These are phyloP conservation scores for Orthosia cruda DNA, from an alignment of 2,888 invertebrate genomes.

Conservation along the genomic window DNA sequence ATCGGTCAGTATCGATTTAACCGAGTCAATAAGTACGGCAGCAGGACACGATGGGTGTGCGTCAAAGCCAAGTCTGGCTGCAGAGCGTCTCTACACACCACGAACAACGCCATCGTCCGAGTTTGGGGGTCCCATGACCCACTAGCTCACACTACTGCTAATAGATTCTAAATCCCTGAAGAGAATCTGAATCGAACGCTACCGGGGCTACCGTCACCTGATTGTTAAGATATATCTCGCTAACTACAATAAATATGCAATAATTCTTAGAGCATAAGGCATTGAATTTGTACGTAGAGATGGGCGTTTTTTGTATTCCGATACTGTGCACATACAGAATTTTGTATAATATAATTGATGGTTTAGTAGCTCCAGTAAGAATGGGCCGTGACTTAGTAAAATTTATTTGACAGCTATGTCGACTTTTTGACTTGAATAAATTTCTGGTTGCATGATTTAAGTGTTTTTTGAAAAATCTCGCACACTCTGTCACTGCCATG, in stretches of 20 bases:
- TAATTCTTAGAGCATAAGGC: slow-evolving; percentile 54
- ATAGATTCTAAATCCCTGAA: slow-evolving; percentile 80
- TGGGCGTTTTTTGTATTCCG: slow-evolving; percentile 27
- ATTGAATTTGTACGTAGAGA: slow-evolving; percentile 34
- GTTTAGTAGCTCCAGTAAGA: slow-evolving; percentile 5
- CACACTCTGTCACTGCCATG: background rate
- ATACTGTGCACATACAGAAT: slow-evolving; percentile 52
- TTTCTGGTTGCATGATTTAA: slow-evolving; percentile 17
- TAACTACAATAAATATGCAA: slow-evolving; percentile 62
- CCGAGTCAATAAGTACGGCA: slow-evolving; percentile 88
- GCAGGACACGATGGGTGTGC: slow-evolving; percentile 88
- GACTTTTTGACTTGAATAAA: background rate
- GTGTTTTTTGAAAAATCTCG: background rate
- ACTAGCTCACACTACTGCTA: slow-evolving; percentile 87
- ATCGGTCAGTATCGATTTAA: slow-evolving; percentile 90
- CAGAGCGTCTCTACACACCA: slow-evolving; percentile 87
- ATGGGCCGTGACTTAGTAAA: slow-evolving; percentile 20
- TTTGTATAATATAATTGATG: slow-evolving; percentile 19
- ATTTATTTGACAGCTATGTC: slow-evolving; percentile 8
- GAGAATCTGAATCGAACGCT: slow-evolving; percentile 2
- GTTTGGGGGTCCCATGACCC: slow-evolving; percentile 90
- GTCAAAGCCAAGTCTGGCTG: slow-evolving; percentile 90
- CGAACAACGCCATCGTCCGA: slow-evolving; percentile 89
- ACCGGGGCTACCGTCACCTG: background rate
- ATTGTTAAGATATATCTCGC: slow-evolving; percentile 35